Evolutionary conservation across 2,888 invertebrate genomes (phyloP), one percentile per base, ranked within the genome.

Genomic region (Drosophila niveifrons): DNA sequence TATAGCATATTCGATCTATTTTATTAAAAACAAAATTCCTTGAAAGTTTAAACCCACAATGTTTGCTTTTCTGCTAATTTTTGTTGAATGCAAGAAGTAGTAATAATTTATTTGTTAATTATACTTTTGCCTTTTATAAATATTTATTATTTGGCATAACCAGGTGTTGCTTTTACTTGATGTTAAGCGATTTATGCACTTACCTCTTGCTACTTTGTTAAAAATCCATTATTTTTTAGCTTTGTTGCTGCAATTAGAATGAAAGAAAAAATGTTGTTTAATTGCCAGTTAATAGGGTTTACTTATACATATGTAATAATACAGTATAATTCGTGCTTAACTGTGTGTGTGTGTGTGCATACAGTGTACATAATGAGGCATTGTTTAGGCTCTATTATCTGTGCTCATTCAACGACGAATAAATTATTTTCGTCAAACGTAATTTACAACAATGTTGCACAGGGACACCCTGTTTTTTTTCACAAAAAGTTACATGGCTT

Each of bases 161-260:
- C 39, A 39, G 39, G 13, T 39, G 39, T 47, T 31, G n/a, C 11
- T 11, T 29, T 44, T 34, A 56, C 59, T 51, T 44, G 4, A 9
- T 11, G 8, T 18, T 2, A 18, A 18, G 31, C 18, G 2, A 13
- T 28, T 43, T 8, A 2, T 15, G 9, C 29, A 71, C 84, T 79
- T 58, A 83, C 83, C 86, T 86, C 63, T 86, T 34, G 59, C 70
- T 64, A 73, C 66, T 75, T 64, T 80, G 78, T 75, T 86, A 83
- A 81, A 73, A 80, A 78, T 83, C 83, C 83, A 83, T 83, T 79
- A 83, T 83, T 76, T 50, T 57, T 62, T 62, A 55, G 74, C 61
- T 73, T 76, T 72, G 80, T 79, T 74, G 83, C 82, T 83, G 76
- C 64, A 83, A 83, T 65, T 69, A 78, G 57, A 83, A 68, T 56